Evolutionary conservation across 2,113 vertebrate genomes (phyloP).

Genomic region (Proteles cristata): DNA sequence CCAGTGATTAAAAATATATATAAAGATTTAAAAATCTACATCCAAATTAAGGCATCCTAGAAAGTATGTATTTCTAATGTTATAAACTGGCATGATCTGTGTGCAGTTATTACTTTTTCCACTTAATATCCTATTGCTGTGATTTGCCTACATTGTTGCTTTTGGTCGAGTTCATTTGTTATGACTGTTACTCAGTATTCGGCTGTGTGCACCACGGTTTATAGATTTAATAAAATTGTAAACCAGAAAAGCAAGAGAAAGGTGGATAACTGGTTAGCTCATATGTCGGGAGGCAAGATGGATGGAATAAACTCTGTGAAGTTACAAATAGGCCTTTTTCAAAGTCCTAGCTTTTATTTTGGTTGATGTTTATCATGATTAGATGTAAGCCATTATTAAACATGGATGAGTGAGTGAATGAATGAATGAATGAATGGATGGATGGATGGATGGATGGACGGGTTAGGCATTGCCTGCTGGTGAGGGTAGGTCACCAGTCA

Average conservation of each 20-base stretch:
- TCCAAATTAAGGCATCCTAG: background rate
- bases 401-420: background rate
- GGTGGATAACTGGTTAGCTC: background rate
- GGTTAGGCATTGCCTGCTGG: background rate
- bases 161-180: slow-evolving; percentile 21
- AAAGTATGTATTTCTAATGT: background rate
- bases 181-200: background rate
- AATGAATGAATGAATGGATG: background rate
- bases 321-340: background rate
- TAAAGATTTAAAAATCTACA: background rate
- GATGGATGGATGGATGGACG: background rate
- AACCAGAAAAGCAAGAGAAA: background rate
- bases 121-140: background rate
- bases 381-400: background rate
- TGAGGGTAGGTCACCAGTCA: background rate
- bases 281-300: background rate
- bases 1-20: background rate
- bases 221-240: background rate
- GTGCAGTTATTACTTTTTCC: background rate
- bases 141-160: background rate
- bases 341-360: slow-evolving; percentile 3
- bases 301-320: background rate
- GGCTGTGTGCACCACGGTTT: background rate
- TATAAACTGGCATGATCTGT: background rate
- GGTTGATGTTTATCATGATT: background rate